Percentiles rank a stretch among this genome's conserved stretches.
These are phyloP conservation scores for Typhlomys cinereus DNA, from an alignment of 2,113 vertebrate species.

Conservation along the genomic window DNA sequence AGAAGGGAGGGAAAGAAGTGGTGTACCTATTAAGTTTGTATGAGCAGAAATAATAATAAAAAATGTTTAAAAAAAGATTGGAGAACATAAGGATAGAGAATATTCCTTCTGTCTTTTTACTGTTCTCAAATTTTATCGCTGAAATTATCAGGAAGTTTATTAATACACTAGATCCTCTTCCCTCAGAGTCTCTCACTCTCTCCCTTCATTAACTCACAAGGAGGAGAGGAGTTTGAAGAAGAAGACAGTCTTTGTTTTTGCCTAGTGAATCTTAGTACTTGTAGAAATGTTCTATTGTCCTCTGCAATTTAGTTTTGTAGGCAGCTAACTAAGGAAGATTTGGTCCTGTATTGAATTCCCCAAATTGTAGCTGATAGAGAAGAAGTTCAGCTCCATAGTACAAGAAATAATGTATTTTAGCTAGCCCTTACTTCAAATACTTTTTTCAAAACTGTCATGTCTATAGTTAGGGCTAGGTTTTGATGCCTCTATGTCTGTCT, in stretches of 20 bases:
- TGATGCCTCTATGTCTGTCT: background rate
- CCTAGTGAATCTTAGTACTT: background rate
- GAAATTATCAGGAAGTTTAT: background rate
- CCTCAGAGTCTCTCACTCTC: background rate
- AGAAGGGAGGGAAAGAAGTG: no score
- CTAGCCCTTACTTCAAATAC: background rate
- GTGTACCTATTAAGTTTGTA: no score
- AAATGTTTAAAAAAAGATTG: background rate
- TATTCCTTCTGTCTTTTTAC: background rate
- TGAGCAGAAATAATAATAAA: no score
- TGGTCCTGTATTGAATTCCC: fast-evolving
- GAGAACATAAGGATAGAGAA: background rate
- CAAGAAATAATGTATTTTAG: background rate
- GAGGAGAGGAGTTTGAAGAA: no score
- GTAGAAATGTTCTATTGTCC: background rate
- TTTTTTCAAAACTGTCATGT: background rate
- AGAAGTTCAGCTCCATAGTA: background rate
- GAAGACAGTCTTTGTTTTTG: background rate
- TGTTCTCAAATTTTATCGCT: background rate
- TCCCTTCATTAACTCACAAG: background rate
- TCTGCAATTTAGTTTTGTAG: background rate
- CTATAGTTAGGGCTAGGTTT: background rate
- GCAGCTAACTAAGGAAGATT: background rate
- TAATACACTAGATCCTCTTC: background rate
- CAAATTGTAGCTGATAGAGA: background rate